Evolutionary conservation across 2,113 vertebrate species (phyloP).

Genomic region (Xenopus tropicalis): DNA sequence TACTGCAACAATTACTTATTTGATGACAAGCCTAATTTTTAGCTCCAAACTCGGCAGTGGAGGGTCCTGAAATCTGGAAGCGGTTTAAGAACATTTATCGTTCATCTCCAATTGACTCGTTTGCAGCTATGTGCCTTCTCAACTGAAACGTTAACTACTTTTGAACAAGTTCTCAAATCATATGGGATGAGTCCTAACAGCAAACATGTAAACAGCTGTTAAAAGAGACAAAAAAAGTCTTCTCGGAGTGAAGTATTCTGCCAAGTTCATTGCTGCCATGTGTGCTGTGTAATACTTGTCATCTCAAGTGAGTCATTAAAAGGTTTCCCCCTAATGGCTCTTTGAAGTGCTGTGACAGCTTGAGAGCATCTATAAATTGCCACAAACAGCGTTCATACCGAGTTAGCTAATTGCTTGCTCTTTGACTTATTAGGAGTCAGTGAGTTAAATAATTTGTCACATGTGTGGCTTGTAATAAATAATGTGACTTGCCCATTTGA

Average conservation of each 20-base stretch:
- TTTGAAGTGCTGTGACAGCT: constrained; percentile 76
- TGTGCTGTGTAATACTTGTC: constrained; percentile 73
- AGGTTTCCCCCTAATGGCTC: constrained; percentile 62
- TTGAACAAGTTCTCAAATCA: not conserved
- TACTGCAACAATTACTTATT: not conserved
- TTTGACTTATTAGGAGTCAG: constrained; percentile 91
- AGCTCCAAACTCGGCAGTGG: not conserved
- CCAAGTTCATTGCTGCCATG: constrained; percentile 65
- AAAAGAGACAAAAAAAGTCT: constrained; percentile 39
- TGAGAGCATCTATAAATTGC: constrained; percentile 89
- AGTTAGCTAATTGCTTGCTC: constrained; percentile 95
- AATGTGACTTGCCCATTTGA: constrained; percentile 70
- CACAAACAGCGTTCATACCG: constrained; percentile 79
- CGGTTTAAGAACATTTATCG: not conserved
- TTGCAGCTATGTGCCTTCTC: not conserved
- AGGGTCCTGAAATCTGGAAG: not conserved
- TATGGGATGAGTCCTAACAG: constrained; percentile 42
- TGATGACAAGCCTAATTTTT: not conserved
- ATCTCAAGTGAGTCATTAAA: constrained; percentile 78
- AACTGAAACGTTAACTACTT: not conserved
- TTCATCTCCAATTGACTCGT: not conserved
- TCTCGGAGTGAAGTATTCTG: constrained; percentile 55
- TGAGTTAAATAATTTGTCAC: constrained; percentile 95
- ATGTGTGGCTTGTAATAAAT: constrained; percentile 87
- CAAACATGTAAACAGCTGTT: constrained; percentile 63